A percentile compares a stretch with the other conserved stretches of the same genome.
Conservation (phyloP, 2,113 vertebrate genomes). For the Syngnathus typhle region DNA sequence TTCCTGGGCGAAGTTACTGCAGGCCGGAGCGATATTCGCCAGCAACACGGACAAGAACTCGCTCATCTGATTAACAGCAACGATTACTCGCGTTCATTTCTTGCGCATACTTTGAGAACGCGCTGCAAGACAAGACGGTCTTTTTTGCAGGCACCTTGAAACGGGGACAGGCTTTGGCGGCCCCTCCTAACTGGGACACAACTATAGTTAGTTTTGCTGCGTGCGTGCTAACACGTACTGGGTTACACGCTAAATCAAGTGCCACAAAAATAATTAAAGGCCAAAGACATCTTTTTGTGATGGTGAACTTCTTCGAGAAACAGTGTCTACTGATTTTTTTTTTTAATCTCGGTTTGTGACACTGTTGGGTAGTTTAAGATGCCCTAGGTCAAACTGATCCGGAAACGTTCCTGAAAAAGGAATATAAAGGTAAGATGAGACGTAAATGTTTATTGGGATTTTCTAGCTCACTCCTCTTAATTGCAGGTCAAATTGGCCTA, state of each 20-base stretch:
- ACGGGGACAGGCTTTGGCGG: background rate
- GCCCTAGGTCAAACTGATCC: background rate
- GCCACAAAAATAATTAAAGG: no score
- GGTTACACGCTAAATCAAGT: no score
- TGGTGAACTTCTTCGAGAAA: no score
- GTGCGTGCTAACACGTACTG: background rate
- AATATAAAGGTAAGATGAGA: background rate
- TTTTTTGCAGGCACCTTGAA: background rate
- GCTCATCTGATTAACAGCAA: slow-evolving; percentile 38
- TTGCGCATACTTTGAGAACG: background rate
- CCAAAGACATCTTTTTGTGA: no score
- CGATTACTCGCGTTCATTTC: background rate
- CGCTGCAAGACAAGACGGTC: background rate
- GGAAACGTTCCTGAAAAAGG: background rate
- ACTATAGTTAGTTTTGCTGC: background rate
- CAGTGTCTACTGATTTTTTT: background rate
- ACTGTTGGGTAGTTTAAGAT: background rate
- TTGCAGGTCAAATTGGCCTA: background rate
- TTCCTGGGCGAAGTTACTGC: background rate
- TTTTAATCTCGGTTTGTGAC: background rate
- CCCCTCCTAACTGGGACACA: background rate
- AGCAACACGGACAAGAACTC: slow-evolving; percentile 34
- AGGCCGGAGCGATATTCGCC: slow-evolving; percentile 37
- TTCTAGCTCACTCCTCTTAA: background rate
- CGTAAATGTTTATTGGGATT: no score